Base-by-base conservation (phyloP, 1,140 invertebrate species). In the Helicoverpa armigera region DNA sequence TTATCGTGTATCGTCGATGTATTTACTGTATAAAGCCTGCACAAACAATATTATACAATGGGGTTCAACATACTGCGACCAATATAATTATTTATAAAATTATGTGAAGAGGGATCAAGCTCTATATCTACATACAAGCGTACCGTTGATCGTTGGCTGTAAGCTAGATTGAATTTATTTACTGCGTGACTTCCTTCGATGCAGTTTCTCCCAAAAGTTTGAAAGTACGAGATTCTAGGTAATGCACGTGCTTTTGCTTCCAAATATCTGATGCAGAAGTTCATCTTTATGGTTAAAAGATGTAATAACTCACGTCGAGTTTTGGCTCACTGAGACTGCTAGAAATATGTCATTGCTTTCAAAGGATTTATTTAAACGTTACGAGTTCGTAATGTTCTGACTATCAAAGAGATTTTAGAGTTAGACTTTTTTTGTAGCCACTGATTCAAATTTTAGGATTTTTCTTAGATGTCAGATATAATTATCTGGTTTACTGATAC, bases 231-330 rank as follows among this genome's bases (percentile, higher is more conserved):
- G 35, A 53, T 70, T 70, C 67, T 70, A 70, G 67, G 67, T 53
- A 70, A 70, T 54, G 67, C 67, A 70, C 67, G 67, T 70, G 50
- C 50, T 53, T 54, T n/a, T 54, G 23, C 67, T 70, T 12, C 13
- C 48, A 53, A 23, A 70, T 70, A 70, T 53, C 16, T 70, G 50
- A 16, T 29, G 48, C 50, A 70, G 18, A 70, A 70, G 67, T 70
- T 70, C 35, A 48, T 69, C 65, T 69, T 69, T 69, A 70, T 70
- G 67, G 67, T 70, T 70, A 70, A 70, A 70, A 70, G 67, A 70
- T 70, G 67, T 70, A 70, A 70, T 70, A 70, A 70, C 67, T 70
- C 67, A 54, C 50, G 67, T 70, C 50, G 67, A 70, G 11, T 53
- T 70, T 70, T 70, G 50, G 67, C 67, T 70, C 67, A 43, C 31